Evolutionary conservation across 2,797 vertebrate species (phyloP), one percentile per base, ranked within the genome.

Genomic region (Pogonophryne albipinna): DNA sequence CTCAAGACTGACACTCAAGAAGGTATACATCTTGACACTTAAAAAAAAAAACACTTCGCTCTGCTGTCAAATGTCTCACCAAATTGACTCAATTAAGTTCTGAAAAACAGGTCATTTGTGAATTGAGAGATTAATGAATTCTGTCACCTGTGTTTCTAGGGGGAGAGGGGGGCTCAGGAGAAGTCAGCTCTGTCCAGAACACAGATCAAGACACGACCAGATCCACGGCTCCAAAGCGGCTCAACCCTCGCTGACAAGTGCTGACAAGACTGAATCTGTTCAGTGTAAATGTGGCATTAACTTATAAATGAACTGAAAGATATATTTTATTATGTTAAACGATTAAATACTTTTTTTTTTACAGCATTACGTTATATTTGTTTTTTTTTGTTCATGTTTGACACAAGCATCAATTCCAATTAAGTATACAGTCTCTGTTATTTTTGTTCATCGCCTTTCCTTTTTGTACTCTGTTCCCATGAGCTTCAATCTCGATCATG

Each of bases 211-310:
- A 85, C 74, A 94, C 94, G 69, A 94, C 95, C 76, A 95, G 58
- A 49, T 91, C 95, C 53, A 87, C 93, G 0, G 89, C 93, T 86
- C 94, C 91, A 69, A 98, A 97, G 91, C 93, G 95, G 91, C 91
- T 97, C 84, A 96, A 94, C 72, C 97, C 98, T 82, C 98, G 97
- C 95, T 99, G 97, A 99, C 94, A 79, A 60, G 65, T 71, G 60
- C 65, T 68, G 45, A 62, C 68, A 34, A 61, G 61, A 66, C 76
- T 77, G 76, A 75, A 83, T 71, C 82, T 69, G 44, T 78, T 90
- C 88, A 83, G 91, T 93, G 83, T 82, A 87, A 89, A 94, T 95
- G 94, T 95, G 94, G 94, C 95, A 91, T 92, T 95, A 95, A 95
- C 88, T 95, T 94, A 95, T 95, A 93, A 90, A 90, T 88, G 72